These are phyloP conservation scores for Sorex maritimensis DNA, from an alignment of 2,797 vertebrate species.

Conservation along the genomic window DNA sequence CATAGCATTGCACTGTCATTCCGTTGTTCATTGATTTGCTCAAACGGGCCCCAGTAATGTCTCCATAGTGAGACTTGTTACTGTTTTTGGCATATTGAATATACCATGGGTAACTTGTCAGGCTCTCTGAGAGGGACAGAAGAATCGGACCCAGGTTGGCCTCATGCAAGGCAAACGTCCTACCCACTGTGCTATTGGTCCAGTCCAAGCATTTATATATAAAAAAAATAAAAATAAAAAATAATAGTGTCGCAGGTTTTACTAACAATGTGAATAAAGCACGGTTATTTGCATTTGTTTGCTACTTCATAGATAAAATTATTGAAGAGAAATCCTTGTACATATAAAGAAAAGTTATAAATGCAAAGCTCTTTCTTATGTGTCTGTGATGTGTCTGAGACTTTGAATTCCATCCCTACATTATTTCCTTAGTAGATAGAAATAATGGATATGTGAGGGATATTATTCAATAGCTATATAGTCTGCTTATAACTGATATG, in stretches of 20 bases:
- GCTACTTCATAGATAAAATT: constrained; percentile 30
- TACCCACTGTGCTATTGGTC: no score
- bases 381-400: constrained; percentile 43
- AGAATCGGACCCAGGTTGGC: no score
- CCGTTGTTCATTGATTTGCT: no score
- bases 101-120: no score
- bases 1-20: no score
- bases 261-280: constrained; percentile 62
- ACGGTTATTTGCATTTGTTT: neutral
- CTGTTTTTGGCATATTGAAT: no score
- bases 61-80: no score
- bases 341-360: neutral
- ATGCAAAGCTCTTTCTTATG: constrained; percentile 68
- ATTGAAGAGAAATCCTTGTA: constrained; percentile 19
- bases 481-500: constrained; percentile 68
- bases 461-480: constrained; percentile 59
- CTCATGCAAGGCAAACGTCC: no score
- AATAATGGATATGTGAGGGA: neutral
- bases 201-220: constrained; percentile 7
- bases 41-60: no score
- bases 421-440: constrained; percentile 34
- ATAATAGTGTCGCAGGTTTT: constrained; percentile 27
- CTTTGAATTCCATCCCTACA: constrained; percentile 68
- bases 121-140: no score
- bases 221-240: neutral